These are phyloP conservation scores for Platichthys stellatus DNA, from an alignment of 2,113 vertebrate species.

Conservation along the genomic window DNA sequence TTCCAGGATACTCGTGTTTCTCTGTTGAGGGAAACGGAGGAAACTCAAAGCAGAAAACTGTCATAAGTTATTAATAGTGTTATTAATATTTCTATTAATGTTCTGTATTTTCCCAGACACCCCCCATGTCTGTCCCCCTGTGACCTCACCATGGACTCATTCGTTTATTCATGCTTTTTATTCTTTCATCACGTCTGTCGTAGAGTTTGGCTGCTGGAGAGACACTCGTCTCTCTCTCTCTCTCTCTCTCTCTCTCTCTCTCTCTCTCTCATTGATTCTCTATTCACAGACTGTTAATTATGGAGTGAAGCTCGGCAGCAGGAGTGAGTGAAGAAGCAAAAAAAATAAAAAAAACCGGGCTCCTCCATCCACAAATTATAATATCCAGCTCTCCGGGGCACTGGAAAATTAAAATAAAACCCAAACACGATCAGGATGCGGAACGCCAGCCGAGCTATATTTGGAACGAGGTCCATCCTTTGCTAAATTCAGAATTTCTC, in stretches of 20 bases:
- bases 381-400: conserved; percentile 63
- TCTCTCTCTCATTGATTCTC: conserved; percentile 30
- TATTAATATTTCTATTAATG: too few species aligned
- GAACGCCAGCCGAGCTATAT: conserved; percentile 46
- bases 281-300: conserved; percentile 58
- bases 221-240: not conserved
- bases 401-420: conserved; percentile 69
- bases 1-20: too few species aligned
- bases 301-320: conserved; percentile 29
- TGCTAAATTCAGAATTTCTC: conserved; percentile 47
- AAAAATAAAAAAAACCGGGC: not conserved
- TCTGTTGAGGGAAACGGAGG: too few species aligned
- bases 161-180: conserved; percentile 33
- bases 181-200: too few species aligned
- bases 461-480: conserved; percentile 58
- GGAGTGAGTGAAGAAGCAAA: conserved; percentile 25
- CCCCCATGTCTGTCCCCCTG: too few species aligned
- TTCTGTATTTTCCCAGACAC: too few species aligned
- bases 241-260: not conserved
- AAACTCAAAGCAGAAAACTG: too few species aligned
- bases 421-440: conserved; percentile 62
- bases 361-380: conserved; percentile 64
- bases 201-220: not conserved
- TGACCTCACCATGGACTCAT: conserved; percentile 11
- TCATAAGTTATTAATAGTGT: too few species aligned